These are phyloP conservation scores for Halictus rubicundus DNA, from an alignment of 1,140 invertebrate species.

Conservation along the genomic window DNA sequence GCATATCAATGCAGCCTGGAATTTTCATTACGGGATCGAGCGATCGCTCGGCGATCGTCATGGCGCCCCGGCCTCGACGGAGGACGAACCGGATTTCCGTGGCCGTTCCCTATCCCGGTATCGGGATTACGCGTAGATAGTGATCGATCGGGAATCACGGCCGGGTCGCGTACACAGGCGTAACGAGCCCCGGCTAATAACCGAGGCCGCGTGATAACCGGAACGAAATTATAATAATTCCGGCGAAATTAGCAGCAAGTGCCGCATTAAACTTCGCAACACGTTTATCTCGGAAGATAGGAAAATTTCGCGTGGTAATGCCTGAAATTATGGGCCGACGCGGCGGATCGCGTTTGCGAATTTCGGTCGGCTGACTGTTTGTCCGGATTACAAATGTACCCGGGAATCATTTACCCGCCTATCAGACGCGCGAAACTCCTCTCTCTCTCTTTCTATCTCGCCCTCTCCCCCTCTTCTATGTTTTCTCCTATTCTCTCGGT, in stretches of 20 bases:
- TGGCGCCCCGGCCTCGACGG: constrained; percentile 24
- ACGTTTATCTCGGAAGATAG: constrained; percentile 27
- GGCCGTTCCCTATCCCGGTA: background rate
- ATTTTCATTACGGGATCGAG: constrained; percentile 67
- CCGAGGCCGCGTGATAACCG: constrained; percentile 10
- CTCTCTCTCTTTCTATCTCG: background rate
- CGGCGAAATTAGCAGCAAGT: constrained; percentile 21
- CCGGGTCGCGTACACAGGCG: background rate
- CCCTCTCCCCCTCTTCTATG: too few species aligned
- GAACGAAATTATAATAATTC: constrained; percentile 41
- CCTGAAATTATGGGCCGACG: constrained; percentile 15
- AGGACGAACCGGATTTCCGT: constrained; percentile 43
- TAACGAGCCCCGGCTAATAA: constrained; percentile 15
- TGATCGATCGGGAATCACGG: constrained; percentile 25
- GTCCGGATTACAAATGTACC: constrained; percentile 38
- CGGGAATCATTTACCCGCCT: background rate
- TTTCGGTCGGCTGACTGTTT: constrained; percentile 6
- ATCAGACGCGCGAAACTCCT: background rate
- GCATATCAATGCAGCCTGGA: constrained; percentile 65
- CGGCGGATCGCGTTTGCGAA: constrained; percentile 13
- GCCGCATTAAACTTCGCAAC: constrained; percentile 11
- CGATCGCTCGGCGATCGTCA: constrained; percentile 43
- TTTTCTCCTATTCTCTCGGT: background rate
- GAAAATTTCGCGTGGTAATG: constrained; percentile 31
- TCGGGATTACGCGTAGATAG: constrained; percentile 23